phyloP scores from a whole-genome alignment of 1,140 invertebrate species.

The Schlechtendalia chinensis region DNA sequence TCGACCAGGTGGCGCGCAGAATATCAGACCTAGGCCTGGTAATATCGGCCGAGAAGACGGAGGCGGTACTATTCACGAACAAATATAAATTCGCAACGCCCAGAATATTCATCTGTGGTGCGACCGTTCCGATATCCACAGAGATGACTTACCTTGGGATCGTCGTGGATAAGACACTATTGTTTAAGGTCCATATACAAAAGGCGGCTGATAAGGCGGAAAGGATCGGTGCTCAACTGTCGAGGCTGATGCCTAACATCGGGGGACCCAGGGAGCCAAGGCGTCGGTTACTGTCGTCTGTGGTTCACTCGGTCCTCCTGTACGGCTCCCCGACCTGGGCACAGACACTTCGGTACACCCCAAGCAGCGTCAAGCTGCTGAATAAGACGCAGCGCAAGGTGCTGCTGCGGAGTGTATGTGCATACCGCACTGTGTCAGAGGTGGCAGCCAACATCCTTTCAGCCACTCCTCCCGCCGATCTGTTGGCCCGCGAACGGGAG shows the following conservation, averaged over 20 bases:
- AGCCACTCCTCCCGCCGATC: neutral
- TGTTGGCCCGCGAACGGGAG: no score
- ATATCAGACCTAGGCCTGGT: neutral
- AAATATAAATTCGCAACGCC: neutral
- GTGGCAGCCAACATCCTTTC: neutral
- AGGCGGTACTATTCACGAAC: neutral
- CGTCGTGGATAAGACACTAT: neutral
- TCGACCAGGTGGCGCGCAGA: neutral
- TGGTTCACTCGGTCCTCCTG: no score
- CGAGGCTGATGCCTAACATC: neutral
- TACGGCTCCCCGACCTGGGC: neutral
- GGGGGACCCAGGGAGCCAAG: neutral
- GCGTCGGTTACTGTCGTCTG: neutral
- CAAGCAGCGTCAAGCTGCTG: neutral
- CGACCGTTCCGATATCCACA: neutral
- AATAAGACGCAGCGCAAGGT: neutral
- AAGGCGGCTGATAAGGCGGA: no score
- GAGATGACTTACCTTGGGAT: no score
- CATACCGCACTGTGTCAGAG: no score
- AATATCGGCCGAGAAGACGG: neutral
- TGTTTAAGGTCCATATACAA: neutral
- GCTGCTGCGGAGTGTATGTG: neutral
- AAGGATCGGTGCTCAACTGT: neutral
- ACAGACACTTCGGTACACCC: neutral
- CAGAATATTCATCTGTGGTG: neutral